Evolutionary conservation across 2,797 vertebrate genomes (phyloP).

Genomic region (Agapornis canus): DNA sequence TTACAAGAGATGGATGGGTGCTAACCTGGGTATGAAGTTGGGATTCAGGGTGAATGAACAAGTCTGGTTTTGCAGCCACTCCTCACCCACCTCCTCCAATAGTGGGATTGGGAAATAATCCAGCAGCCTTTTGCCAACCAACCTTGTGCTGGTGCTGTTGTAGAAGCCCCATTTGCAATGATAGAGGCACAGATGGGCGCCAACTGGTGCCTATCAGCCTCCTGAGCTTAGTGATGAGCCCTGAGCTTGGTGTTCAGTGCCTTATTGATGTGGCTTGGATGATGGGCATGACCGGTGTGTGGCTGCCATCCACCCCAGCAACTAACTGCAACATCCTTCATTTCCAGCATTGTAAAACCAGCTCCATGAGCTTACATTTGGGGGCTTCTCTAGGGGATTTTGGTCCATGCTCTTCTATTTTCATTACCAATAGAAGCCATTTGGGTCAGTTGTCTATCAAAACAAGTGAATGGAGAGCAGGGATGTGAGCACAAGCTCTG

Average conservation of each 20-base stretch:
- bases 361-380: neutral
- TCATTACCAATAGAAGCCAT: neutral
- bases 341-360: neutral
- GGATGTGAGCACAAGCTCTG: neutral
- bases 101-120: neutral
- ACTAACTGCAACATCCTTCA: neutral
- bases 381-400: neutral
- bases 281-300: fast-evolving
- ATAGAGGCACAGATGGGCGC: neutral
- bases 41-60: neutral
- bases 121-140: neutral
- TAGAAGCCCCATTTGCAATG: neutral
- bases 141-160: neutral
- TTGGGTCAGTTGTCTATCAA: neutral
- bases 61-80: neutral
- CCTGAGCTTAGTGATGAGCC: neutral
- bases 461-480: neutral
- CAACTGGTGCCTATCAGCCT: neutral
- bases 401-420: neutral
- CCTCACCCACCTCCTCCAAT: neutral
- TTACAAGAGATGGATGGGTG: fast-evolving
- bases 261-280: neutral
- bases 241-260: neutral
- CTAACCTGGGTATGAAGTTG: neutral
- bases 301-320: neutral